Evolutionary conservation across 2,113 vertebrate species (phyloP), one percentile per base, ranked within the genome.

Genomic region (Emydura subglobosa): DNA sequence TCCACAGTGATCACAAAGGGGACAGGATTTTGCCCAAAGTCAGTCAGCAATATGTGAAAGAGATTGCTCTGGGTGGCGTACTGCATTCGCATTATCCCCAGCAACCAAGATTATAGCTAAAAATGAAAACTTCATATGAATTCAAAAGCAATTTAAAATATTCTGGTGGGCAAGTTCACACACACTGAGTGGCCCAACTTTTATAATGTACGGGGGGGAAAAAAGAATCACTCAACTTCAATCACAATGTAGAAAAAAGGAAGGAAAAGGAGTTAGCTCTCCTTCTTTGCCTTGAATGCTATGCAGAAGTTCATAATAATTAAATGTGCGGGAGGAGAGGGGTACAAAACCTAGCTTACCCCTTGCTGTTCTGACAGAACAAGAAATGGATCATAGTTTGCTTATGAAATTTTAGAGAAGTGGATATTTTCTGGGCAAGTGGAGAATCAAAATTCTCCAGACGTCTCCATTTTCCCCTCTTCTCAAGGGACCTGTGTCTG

Each of bases 1-100:
- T 91, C 88, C 34, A 59, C 83, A 83, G 83, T 1, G 6, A 91
- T 85, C 27, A 81, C 53, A 47, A 87, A 57, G 39, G 91, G 92
- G 91, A 95, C 0, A 42, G 57, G 87, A 65, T 95, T 95, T 95
- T 96, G 39, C 87, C 88, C 50, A 31, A 87, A 81, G 85, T 88
- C 83, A 95, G 81, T 57, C 94, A 92, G 86, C 57, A 3, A 22
- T 68, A 42, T 42, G 50, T 76, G 55, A 88, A n/a, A 91, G 80
- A 96, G 44, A 88, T 47, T 24, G 83, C 55, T 91, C 93, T 5
- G 51, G 17, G 49, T 59, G 51, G 53, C 1, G 10, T 11, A 68
- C 0, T 51, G 49, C 22, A 39, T 7, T 68, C 89, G 16, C 31
- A 93, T 93, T 55, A 55, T 85, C 86, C 59, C 42, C 27, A 83